A percentile compares a stretch with the other conserved stretches of the same genome.
These are phyloP conservation scores for Neopelma chrysocephalum DNA, from an alignment of 2,797 vertebrate genomes.

Conservation along the genomic window DNA sequence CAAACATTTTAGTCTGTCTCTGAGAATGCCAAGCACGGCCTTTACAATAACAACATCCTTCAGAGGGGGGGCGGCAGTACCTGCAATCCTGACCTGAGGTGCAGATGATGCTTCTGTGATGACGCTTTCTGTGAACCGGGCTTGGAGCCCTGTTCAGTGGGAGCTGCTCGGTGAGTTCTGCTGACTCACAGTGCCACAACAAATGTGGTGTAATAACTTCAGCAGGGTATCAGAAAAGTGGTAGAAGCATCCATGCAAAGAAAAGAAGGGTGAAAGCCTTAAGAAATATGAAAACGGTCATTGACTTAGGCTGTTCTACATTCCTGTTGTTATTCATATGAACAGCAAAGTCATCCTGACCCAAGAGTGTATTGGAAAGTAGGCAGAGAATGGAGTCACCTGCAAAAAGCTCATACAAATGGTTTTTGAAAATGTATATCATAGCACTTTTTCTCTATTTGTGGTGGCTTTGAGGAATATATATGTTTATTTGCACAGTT, in stretches of 20 bases:
- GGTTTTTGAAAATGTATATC: neutral
- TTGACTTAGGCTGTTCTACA: neutral
- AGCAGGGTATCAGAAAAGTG: neutral
- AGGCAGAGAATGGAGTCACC: neutral
- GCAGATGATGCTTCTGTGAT: neutral
- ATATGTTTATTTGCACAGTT: neutral
- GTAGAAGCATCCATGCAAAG: neutral
- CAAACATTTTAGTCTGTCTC: neutral
- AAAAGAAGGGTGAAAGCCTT: neutral
- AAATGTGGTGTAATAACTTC: neutral
- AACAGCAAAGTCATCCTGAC: neutral
- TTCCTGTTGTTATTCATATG: neutral
- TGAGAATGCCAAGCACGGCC: neutral
- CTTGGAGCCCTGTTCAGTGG: neutral
- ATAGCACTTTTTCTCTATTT: neutral
- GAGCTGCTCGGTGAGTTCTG: neutral
- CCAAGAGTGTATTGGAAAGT: neutral
- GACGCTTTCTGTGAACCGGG: neutral
- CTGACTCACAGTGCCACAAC: slow-evolving; percentile 40
- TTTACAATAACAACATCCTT: neutral
- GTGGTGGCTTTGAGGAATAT: neutral
- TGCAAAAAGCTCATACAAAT: neutral
- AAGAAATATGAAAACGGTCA: neutral
- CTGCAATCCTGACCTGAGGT: neutral
- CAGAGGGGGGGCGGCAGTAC: neutral